Evolutionary conservation across 2,797 vertebrate species (phyloP), one percentile per base, ranked within the genome.

Genomic region (Premnoplex brunnescens): DNA sequence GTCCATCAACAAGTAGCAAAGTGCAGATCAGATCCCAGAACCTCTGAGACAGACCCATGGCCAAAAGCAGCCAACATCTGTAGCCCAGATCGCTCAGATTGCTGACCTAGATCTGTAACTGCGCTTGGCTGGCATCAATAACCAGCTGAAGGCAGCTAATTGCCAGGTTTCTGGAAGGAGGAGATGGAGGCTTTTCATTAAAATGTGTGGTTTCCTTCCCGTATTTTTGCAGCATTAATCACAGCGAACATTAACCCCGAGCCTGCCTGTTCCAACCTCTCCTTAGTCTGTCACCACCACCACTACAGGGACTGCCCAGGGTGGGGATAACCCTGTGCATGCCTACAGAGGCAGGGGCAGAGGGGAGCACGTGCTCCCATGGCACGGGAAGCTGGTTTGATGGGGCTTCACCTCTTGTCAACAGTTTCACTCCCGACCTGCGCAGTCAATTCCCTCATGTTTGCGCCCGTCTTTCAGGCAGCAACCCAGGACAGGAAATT

Each of bases 61-160:
- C 52, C 66, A 88, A 46, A 91, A 81, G 48, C 85, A 66, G 69
- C 55, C 68, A 89, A 78, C 91, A 95, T 88, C 80, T 94, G 95
- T 80, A 95, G 80, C 51, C 67, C 80, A 54, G 67, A 69, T 37
- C 1, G 0, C 83, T 81, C 71, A 18, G 69, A 83, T 56, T 6
- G 10, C 82, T 93, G 94, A 91, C 96, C 95, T 43, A 91, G 71
- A 95, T 85, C 74, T 9, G 27, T 46, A 28, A 73, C 73, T 43
- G 76, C 7, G 1, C 85, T 89, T 0, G 13, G 76, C 66, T 95
- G 92, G 83, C 96, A 95, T 60, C 85, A 84, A 82, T 37, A 94
- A 71, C 73, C 76, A 95, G 91, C 85, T 88, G 85, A 95, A 95
- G 69, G 91, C 85, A 92, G 89, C 95, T 96, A 94, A 96, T 92